Base-by-base conservation (phyloP, 2,888 invertebrate species). In the Xestoiulus laeticollis region DNA sequence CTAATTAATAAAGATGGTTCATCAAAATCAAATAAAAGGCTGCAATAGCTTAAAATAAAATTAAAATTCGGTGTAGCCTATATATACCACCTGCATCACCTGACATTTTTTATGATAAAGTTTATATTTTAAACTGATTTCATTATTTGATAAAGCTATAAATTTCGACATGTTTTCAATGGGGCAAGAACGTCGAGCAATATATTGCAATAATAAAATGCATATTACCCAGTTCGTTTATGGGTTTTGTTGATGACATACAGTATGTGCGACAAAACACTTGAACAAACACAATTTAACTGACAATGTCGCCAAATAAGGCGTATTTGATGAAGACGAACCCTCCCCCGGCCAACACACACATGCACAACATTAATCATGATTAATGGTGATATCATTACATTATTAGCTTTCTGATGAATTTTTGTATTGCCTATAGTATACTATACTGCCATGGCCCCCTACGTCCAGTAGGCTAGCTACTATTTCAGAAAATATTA, bases 81-180 rank as follows among this genome's bases (percentile, higher is more conserved):
- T n/a, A n/a, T n/a, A n/a, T n/a, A n/a, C n/a, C 48, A 48, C 48
- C 16, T 1, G 12, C 12, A 10, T 48, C 48, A 48, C 6, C 6
- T 48, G 14, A 48, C 14, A 16, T 48, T 48, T 48, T 1, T 3
- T 48, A 2, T 16, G 16, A 48, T 53, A 3, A 32, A 1, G n/a
- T 83, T n/a, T 68, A 68, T 8, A 68, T 68, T 26, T 68, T 68
- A 22, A 68, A 22, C 26, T 68, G 78, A 68, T 83, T 83, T 33
- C 83, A 32, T 4, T 19, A n/a, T 48, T 14, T 48, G 48, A 48
- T 48, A 48, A 48, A 16, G 59, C 53, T 53, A 6, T 0, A 22
- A n/a, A n/a, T 59, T 14, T n/a, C 59, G 22, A n/a, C n/a, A 59
- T 59, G 19, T 22, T 19, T n/a, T 59, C 3, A n/a, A 10, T 16